Evolutionary conservation across 2,113 vertebrate species (phyloP), one percentile per base, ranked within the genome.

Genomic region (Pterocles burchelli): DNA sequence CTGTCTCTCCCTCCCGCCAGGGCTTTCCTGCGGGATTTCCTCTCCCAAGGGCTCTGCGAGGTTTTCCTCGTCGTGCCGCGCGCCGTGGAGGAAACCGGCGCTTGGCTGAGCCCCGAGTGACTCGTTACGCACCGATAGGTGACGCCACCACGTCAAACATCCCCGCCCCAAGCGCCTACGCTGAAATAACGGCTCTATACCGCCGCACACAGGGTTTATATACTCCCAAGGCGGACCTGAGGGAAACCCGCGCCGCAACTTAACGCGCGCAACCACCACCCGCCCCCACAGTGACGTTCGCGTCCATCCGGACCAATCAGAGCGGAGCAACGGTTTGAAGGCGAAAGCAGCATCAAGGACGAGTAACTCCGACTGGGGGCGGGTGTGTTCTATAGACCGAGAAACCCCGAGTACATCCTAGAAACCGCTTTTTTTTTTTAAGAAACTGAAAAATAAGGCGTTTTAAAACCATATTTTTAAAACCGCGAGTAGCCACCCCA

Each of bases 31-130:
- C 96, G 94, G 6, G 98, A 98, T 8, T 98, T 98, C 75, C 97
- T 99, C 68, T 97, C 98, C 94, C 98, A 98, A 95, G 99, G 99
- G 2, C 97, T 98, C 45, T 99, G 98, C 2, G 98, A 99, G 96
- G 97, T 99, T 97, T 98, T 99, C 34, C 97, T 99, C 52, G 99
- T 99, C 9, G 99, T 99, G 71, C 96, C 92, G 51, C 98, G 96
- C 58, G 98, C 98, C 15, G 98, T 99, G 88, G 99, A 99, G 70
- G 99, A 99, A 33, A 96, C 97, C 2, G 98, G 98, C 19, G 97
- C 97, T 4, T 99, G 99, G 99, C 95, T 99, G 46, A 88, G 31
- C 43, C 49, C 80, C 1, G 88, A 72, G 17, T 85, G 78, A 84
- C 33, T 26, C 29, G 24, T 7, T 20, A 1, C 8, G 2, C 25